These are phyloP conservation scores for Eumaeus atala DNA, from an alignment of 1,140 invertebrate genomes.

Conservation along the genomic window DNA sequence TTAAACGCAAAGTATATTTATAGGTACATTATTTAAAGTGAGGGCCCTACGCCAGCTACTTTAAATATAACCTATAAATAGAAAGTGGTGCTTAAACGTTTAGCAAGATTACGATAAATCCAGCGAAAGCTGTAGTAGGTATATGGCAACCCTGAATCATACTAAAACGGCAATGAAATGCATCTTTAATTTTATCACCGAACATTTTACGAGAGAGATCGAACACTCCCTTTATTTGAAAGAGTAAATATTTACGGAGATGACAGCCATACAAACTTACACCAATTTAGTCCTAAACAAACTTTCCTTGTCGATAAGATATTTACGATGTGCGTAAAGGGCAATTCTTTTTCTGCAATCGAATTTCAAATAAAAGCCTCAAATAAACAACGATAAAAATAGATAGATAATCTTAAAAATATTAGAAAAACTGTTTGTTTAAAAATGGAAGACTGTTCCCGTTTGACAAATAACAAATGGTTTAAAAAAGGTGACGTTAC, in stretches of 20 bases:
- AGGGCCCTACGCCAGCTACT: background rate
- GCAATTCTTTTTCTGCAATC: slow-evolving; percentile 3
- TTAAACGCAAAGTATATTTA: background rate
- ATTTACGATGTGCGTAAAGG: slow-evolving; percentile 19
- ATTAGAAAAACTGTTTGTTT: background rate
- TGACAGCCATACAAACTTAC: slow-evolving; percentile 30
- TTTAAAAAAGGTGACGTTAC: too few species aligned
- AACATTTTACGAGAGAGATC: slow-evolving; percentile 33
- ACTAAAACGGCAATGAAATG: slow-evolving; percentile 27
- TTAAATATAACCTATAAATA: background rate
- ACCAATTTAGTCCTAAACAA: slow-evolving; percentile 35
- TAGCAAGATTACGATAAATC: slow-evolving; percentile 3
- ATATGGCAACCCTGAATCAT: slow-evolving; percentile 26
- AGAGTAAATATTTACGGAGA: slow-evolving; percentile 39
- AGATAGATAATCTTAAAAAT: slow-evolving; percentile 6
- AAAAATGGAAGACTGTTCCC: slow-evolving; percentile 3
- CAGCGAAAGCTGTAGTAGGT: slow-evolving; percentile 15
- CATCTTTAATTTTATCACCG: slow-evolving; percentile 30
- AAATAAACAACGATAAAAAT: background rate
- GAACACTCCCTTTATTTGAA: slow-evolving; percentile 36
- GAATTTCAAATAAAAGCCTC: slow-evolving; percentile 2
- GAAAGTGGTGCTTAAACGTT: background rate
- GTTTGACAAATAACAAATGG: background rate
- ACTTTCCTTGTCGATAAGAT: slow-evolving; percentile 29
- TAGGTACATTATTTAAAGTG: background rate